phyloP scores from a whole-genome alignment of 2,113 vertebrate genomes.

The Acanthisitta chloris region DNA sequence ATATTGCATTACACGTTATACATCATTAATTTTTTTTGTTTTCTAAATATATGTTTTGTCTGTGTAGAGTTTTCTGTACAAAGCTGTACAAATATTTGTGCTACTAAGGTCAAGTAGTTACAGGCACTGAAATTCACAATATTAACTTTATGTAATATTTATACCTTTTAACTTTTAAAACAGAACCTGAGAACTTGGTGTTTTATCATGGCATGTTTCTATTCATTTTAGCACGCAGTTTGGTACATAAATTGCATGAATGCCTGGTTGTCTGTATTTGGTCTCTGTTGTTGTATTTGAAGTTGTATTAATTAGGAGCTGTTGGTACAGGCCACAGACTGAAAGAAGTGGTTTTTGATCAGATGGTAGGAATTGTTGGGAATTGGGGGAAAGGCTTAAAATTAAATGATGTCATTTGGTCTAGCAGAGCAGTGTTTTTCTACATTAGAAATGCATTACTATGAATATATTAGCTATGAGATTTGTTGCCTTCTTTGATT shows the following conservation, averaged over 20 bases:
- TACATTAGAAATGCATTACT: not conserved
- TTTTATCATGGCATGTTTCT: not conserved
- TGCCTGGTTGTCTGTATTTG: not conserved
- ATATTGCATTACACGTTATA: not conserved
- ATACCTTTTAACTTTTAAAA: not conserved
- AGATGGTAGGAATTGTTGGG: not conserved
- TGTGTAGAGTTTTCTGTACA: not conserved
- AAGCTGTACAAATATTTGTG: conserved; percentile 6
- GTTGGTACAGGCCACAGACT: not conserved
- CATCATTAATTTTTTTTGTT: not conserved
- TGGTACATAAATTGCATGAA: not conserved
- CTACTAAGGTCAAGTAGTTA: not conserved
- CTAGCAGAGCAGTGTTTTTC: not conserved
- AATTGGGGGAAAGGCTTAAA: not conserved
- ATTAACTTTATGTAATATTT: not conserved
- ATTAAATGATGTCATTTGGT: not conserved
- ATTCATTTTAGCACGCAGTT: not conserved
- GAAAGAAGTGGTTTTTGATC: not conserved
- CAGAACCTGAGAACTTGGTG: not conserved
- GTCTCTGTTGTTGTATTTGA: not conserved
- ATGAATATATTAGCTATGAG: not conserved
- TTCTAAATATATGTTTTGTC: not conserved
- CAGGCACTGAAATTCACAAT: not conserved
- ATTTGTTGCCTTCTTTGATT: not conserved
- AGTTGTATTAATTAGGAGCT: not conserved